A percentile compares a stretch with the other conserved stretches of the same genome.
These are phyloP conservation scores for Chrysemys picta DNA, from an alignment of 2,113 vertebrate species.

Conservation along the genomic window DNA sequence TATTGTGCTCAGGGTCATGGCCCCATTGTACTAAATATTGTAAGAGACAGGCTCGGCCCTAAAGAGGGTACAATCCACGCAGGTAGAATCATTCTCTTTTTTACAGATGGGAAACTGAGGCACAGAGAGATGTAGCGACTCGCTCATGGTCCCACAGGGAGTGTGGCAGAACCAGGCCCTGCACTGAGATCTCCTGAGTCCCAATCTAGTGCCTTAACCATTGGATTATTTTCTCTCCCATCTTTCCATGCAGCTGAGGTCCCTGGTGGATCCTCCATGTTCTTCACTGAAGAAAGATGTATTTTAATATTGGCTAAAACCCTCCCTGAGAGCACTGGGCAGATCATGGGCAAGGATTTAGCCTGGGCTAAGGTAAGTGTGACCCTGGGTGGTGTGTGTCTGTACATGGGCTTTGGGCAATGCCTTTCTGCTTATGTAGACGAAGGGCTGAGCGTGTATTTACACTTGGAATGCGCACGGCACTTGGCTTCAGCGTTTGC, in stretches of 20 bases:
- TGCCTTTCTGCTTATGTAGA: background rate
- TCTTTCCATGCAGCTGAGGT: background rate
- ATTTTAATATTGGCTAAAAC: background rate
- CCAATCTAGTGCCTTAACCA: background rate
- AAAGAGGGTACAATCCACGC: background rate
- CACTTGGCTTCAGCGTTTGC: background rate
- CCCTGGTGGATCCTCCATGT: background rate
- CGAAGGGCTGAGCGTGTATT: background rate
- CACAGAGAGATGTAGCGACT: background rate
- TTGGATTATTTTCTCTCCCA: background rate
- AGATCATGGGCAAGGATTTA: background rate
- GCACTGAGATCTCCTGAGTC: too few species aligned
- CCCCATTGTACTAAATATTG: too few species aligned
- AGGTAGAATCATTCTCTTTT: background rate
- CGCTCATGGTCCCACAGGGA: background rate
- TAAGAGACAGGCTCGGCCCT: too few species aligned
- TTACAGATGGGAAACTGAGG: background rate
- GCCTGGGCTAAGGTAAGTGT: background rate
- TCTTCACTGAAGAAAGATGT: background rate
- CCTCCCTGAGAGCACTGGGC: background rate
- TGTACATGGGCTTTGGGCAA: background rate
- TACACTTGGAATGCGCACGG: too few species aligned
- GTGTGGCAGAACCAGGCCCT: background rate
- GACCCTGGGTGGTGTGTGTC: too few species aligned
- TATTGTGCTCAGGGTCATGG: background rate